Evolutionary conservation across 1,140 invertebrate genomes (phyloP), one percentile per base, ranked within the genome.

Genomic region (Drosophila prosaltans): DNA sequence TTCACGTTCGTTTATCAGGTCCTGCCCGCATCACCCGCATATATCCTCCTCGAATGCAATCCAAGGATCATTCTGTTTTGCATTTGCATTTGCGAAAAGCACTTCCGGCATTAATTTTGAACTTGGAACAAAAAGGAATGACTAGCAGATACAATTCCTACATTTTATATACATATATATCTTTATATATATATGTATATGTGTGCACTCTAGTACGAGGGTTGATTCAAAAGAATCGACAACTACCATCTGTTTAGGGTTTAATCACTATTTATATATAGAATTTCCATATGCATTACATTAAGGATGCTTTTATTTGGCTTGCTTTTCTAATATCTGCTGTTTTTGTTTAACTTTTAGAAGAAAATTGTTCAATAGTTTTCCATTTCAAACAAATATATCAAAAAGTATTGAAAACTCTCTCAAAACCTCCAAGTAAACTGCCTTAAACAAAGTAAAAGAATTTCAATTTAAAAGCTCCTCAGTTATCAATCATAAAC

Each of bases 1-100:
- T 74, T 74, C 73, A 80, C 82, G 79, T 86, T 88, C 82, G 83
- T 86, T 86, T 86, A 82, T 86, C 83, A 85, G 66, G 51, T 40
- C 58, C 57, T 24, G 45, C 41, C 51, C 57, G 39, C 48, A 54
- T 16, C 57, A 72, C 21, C 55, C 66, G 45, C 45, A 48, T 48
- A 48, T 16, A 16, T 16, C 16, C 16, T 48, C 9, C 43, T 8
- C 24, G n/a, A 6, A 36, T 36, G 28, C 28, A 9, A 30, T 1
- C 6, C 24, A 62, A 36, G 7, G 24, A 28, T 26, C 41, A 21
- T 57, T 51, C 59, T 69, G 73, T 70, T 70, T 61, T 43, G 80
- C 75, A 79, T 72, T 82, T 75, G 75, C 80, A 74, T 16, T 16
- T 79, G 80, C 55, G 80, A 74, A 83, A 59, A 59, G 57, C 66